Evolutionary conservation across 2,797 vertebrate species (phyloP).

Genomic region (Pteropus rufus): DNA sequence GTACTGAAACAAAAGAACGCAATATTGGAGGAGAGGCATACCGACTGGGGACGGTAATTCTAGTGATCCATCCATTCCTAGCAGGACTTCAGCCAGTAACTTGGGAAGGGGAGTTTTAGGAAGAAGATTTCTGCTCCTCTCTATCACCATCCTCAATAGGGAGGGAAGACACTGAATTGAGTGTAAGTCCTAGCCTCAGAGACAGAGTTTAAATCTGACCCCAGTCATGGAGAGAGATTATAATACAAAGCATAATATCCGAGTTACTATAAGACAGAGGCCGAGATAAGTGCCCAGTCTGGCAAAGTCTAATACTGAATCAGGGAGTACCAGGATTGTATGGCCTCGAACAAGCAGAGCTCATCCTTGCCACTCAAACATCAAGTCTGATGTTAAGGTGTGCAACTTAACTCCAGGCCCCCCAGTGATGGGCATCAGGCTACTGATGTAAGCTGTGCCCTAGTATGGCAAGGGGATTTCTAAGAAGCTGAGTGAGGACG

Average conservation of each 20-base stretch:
- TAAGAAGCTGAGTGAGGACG: not conserved
- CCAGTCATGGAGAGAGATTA: not conserved
- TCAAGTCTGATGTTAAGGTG: not conserved
- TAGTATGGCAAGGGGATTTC: not conserved
- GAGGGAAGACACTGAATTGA: not conserved
- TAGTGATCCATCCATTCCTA: not conserved
- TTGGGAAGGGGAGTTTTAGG: not conserved
- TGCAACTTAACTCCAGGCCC: not conserved
- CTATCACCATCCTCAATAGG: not conserved
- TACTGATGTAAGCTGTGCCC: not conserved
- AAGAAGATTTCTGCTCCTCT: not conserved
- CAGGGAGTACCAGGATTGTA: not conserved
- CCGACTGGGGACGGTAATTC: not conserved
- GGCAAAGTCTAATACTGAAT: not conserved
- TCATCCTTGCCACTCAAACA: not conserved
- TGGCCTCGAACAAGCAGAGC: not conserved
- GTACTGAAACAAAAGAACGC: not conserved
- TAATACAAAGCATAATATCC: not conserved
- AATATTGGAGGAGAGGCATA: not conserved
- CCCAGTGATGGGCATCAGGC: not conserved
- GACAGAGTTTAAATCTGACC: not conserved
- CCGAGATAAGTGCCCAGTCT: not conserved
- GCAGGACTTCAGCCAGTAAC: not conserved
- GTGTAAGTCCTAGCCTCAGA: not conserved
- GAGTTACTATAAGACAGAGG: not conserved